Percentiles rank a stretch among this genome's conserved stretches.
phyloP scores from a whole-genome alignment of 2,888 invertebrate genomes.

The Tetramorium bicarinatum region DNA sequence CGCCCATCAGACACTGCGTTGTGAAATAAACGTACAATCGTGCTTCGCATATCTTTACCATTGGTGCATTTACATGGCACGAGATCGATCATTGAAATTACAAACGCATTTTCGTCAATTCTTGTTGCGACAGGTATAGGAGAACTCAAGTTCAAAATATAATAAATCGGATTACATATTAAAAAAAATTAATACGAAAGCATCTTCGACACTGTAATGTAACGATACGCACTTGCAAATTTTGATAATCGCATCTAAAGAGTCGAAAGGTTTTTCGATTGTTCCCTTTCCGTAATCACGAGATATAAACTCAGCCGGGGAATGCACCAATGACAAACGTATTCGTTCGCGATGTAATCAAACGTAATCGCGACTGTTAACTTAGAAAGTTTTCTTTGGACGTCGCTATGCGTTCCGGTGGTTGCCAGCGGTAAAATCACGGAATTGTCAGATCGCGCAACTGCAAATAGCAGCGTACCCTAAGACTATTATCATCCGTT shows the following conservation, averaged over 20 bases:
- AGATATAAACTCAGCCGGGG: background rate
- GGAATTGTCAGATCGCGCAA: conserved; percentile 30
- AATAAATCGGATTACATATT: conserved; percentile 2
- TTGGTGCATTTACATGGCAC: background rate
- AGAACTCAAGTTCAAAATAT: background rate
- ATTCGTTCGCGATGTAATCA: conserved; percentile 17
- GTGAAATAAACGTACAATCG: conserved; percentile 72
- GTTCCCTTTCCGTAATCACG: background rate
- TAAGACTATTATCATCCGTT: conserved; percentile 27
- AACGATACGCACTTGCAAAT: background rate
- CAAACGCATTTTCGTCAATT: background rate
- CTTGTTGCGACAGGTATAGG: background rate
- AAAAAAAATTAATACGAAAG: background rate
- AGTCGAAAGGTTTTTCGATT: background rate
- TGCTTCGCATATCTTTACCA: conserved; percentile 17
- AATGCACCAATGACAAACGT: conserved; percentile 34
- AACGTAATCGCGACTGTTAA: conserved; percentile 22
- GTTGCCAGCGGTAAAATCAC: conserved; percentile 18
- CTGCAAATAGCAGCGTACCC: conserved; percentile 12
- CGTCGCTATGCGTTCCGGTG: conserved; percentile 11
- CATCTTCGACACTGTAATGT: background rate
- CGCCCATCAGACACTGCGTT: conserved; percentile 94
- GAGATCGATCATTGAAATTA: background rate
- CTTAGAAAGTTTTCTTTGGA: conserved; percentile 31
- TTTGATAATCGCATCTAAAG: background rate